These are phyloP conservation scores for Chloebia gouldiae DNA, from an alignment of 2,113 vertebrate genomes.

Conservation along the genomic window DNA sequence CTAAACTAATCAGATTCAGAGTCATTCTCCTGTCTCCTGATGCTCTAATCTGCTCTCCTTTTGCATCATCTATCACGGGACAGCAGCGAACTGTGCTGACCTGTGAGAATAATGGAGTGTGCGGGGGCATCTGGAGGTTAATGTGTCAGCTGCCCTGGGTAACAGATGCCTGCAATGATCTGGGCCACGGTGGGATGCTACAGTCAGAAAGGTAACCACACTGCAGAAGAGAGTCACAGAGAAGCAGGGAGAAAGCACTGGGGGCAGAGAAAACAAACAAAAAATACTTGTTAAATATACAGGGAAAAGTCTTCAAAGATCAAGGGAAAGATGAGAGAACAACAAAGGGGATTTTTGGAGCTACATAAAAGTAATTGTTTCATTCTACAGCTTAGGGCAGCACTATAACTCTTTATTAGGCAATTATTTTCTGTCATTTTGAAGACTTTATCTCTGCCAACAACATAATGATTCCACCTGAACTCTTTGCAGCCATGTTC, in stretches of 20 bases:
- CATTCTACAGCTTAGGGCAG: conserved; percentile 38
- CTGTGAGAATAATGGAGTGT: not conserved
- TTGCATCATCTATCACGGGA: not conserved
- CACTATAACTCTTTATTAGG: conserved; percentile 46
- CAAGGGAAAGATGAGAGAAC: not conserved
- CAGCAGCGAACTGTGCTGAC: conserved; percentile 14
- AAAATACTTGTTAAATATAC: not conserved
- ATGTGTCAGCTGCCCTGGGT: not conserved
- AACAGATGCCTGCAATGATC: conserved; percentile 27
- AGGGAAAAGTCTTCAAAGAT: not conserved
- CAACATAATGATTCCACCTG: not conserved
- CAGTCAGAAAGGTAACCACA: not conserved
- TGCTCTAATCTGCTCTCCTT: conserved; percentile 28
- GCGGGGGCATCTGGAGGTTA: not conserved
- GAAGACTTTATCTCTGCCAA: conserved; percentile 23
- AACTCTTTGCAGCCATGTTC: not conserved
- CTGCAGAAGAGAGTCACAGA: not conserved
- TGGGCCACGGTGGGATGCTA: not conserved
- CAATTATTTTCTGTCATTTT: conserved; percentile 56
- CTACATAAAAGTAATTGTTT: conserved; percentile 45
- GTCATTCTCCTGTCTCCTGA: not conserved
- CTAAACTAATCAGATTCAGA: conserved; percentile 36
- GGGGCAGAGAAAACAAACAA: not conserved
- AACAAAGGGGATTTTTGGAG: conserved; percentile 14
- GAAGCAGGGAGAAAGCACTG: not conserved